Percentiles rank a stretch among this genome's conserved stretches.
phyloP scores from a whole-genome alignment of 2,888 invertebrate species.

The Digitonthophagus gazella region DNA sequence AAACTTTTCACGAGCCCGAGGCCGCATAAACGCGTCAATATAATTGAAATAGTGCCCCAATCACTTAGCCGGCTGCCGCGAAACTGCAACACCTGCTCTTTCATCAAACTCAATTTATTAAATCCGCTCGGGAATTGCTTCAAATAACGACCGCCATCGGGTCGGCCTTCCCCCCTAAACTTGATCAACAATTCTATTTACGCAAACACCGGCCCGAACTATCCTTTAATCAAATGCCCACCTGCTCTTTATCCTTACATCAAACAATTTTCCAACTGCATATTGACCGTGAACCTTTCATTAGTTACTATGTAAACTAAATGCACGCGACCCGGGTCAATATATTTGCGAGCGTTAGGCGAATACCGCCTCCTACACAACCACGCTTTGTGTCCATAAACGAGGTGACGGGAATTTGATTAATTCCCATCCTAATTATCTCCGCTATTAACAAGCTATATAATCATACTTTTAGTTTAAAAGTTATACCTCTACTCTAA shows the following conservation, averaged over 20 bases:
- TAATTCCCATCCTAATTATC: neutral
- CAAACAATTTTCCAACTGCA: neutral
- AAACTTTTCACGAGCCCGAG: slow-evolving; percentile 4
- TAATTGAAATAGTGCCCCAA: slow-evolving; percentile 14
- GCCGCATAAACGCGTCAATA: slow-evolving; percentile 7
- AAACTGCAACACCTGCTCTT: slow-evolving; percentile 12
- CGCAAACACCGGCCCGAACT: neutral
- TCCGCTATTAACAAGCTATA: too few relatives aligned
- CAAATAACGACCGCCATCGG: neutral
- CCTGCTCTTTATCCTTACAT: neutral
- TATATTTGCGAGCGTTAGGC: neutral
- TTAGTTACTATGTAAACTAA: neutral
- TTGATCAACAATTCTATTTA: neutral
- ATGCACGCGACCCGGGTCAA: neutral
- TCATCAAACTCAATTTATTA: slow-evolving; percentile 18
- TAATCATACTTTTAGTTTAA: too few relatives aligned
- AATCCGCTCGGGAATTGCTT: neutral
- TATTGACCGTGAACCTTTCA: neutral
- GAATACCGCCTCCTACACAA: neutral
- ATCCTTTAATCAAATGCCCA: neutral
- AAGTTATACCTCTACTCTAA: too few relatives aligned
- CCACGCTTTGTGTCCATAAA: neutral
- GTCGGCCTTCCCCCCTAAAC: slow-evolving; percentile 34
- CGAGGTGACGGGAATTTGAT: neutral
- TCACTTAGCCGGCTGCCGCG: slow-evolving; percentile 8